phyloP scores from a whole-genome alignment of 2,113 vertebrate genomes.

The Hyla sarda region DNA sequence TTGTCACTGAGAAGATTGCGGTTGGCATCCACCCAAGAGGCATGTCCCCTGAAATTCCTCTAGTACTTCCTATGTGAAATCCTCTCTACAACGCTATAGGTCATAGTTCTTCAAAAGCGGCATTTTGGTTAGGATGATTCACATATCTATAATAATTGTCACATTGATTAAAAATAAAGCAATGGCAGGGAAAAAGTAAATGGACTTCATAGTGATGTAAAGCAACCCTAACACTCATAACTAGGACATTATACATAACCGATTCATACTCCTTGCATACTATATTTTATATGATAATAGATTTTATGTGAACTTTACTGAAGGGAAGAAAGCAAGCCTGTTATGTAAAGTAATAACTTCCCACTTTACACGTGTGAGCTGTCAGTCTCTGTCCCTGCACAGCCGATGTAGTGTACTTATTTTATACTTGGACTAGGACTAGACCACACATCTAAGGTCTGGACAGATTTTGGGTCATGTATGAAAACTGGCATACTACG shows the following conservation, averaged over 20 bases:
- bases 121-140: slow-evolving; percentile 50
- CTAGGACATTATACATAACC: background rate
- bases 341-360: background rate
- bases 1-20: background rate
- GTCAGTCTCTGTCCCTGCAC: too few relatives aligned
- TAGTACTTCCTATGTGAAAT: background rate
- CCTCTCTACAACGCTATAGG: background rate
- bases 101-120: slow-evolving; percentile 41
- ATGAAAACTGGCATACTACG: too few relatives aligned
- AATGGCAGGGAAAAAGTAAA: background rate
- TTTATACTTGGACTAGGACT: background rate
- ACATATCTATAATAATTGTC: slow-evolving; percentile 1
- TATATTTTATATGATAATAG: background rate
- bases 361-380: background rate
- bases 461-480: too few relatives aligned
- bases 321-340: background rate
- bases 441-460: background rate
- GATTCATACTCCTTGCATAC: background rate
- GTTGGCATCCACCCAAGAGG: slow-evolving; percentile 21
- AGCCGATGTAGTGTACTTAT: background rate
- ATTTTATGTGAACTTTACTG: background rate
- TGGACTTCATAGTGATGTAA: background rate
- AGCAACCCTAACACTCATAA: background rate
- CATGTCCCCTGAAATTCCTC: slow-evolving; percentile 41
- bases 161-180: background rate